A percentile compares a stretch with the other conserved stretches of the same genome.
phyloP scores from a whole-genome alignment of 1,140 invertebrate species.

The Aphelenchoides besseyi region DNA sequence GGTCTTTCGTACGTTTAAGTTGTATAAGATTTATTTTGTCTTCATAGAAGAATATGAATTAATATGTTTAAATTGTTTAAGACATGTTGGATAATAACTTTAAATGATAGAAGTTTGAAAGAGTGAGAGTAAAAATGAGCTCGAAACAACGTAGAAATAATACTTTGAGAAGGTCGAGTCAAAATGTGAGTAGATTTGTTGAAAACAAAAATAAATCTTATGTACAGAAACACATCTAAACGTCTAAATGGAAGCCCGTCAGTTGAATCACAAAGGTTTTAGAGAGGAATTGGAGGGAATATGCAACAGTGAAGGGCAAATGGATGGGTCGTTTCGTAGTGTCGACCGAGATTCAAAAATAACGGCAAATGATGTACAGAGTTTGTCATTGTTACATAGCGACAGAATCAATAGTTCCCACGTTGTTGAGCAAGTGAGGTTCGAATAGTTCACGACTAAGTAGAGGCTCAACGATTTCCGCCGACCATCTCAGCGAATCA shows the following conservation, averaged over 20 bases:
- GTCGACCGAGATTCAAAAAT: neutral
- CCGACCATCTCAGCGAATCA: slow-evolving; percentile 8
- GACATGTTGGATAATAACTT: neutral
- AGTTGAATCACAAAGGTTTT: neutral
- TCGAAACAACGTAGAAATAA: no score
- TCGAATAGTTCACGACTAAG: slow-evolving; percentile 13
- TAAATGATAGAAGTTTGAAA: neutral
- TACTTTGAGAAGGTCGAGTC: no score
- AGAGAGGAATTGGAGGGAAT: neutral
- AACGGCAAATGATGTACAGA: neutral
- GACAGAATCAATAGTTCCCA: neutral
- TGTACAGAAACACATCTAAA: no score
- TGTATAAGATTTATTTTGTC: neutral
- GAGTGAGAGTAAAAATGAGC: no score
- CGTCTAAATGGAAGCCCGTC: neutral
- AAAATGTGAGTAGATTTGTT: neutral
- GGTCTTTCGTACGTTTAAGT: neutral
- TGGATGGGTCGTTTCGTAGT: neutral
- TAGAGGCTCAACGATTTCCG: slow-evolving; percentile 20
- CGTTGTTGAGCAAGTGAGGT: neutral
- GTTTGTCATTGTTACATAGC: neutral
- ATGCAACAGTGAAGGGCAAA: neutral
- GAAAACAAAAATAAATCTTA: neutral
- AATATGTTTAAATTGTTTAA: neutral
- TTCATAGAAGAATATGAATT: neutral